Evolutionary conservation across 2,888 invertebrate species (phyloP), one percentile per base, ranked within the genome.

Genomic region (Trissolcus japonicus): DNA sequence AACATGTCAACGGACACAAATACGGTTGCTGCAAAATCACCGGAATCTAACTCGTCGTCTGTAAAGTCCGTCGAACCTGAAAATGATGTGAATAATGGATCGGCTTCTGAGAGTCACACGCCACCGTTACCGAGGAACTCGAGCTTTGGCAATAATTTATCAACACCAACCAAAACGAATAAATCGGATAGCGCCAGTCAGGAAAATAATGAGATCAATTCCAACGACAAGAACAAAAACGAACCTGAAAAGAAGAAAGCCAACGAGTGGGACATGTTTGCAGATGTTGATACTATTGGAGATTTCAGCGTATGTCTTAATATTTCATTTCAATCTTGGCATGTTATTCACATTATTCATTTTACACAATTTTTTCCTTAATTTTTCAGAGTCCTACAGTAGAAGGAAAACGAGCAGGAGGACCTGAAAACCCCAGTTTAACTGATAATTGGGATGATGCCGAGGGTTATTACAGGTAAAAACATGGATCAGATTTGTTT

Each of bases 391-490:
- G 94, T 65, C 94, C 94, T 9, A 93, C 91, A 73, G 92, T 92
- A 50, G 90, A 92, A 80, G 91, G 90, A 11, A 91, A 91, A 82
- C 90, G 91, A 25, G 85, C 87, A 78, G 88, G 89, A 17, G 92
- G 93, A 76, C 91, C 91, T 72, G 98, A 97, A 88, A 95, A 96
- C 90, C 98, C 98, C 0, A 95, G 96, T 56, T 91, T 99, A 50
- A 98, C 96, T 0, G 99, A 99, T 88, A 99, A 99, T 88, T 99
- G 99, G 99, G 99, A 99, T 86, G 99, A 99, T 90, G 96, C 98
- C 0, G 99, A 99, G 90, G 99, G 99, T 46, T 99, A 99, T 89
- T 99, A 99, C 89, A 93, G 95, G 92, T 92, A 62, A 79, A 69
- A 78, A 60, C 35, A n/a, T 16, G 3, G 17, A 51, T 51, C 19